Conservation (phyloP, 2,888 invertebrate species). For the Amblyjoppa proteus region DNA sequence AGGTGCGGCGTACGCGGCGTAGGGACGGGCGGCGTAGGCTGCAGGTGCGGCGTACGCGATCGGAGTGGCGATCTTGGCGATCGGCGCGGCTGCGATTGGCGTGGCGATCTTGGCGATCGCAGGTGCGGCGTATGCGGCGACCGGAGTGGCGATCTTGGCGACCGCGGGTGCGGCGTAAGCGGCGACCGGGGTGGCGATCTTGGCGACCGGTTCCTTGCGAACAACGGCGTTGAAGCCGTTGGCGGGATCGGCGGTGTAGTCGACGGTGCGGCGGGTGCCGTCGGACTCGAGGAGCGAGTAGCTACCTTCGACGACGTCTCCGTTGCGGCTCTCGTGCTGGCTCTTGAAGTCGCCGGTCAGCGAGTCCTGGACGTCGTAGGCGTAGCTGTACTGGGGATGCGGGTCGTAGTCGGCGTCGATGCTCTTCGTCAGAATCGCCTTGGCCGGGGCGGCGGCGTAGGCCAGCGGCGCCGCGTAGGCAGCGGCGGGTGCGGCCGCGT, state of each 20-base stretch:
- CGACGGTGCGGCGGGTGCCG: slow-evolving; percentile 74
- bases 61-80: slow-evolving; percentile 49
- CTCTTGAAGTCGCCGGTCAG: slow-evolving; percentile 76
- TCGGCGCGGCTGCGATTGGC: slow-evolving; percentile 27
- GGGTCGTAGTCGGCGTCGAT: slow-evolving; percentile 76
- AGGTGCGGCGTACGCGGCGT: slow-evolving; percentile 83
- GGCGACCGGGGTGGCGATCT: slow-evolving; percentile 12
- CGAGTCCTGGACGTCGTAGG: slow-evolving; percentile 76
- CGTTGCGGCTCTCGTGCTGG: slow-evolving; percentile 76
- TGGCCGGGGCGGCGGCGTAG: slow-evolving; percentile 83
- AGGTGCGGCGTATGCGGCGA: slow-evolving; percentile 56
- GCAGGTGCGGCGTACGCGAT: slow-evolving; percentile 56
- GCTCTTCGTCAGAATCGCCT: slow-evolving; percentile 73
- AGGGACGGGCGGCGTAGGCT: slow-evolving; percentile 16
- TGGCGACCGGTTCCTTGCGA: slow-evolving; percentile 80
- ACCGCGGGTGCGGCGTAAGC: slow-evolving; percentile 41
- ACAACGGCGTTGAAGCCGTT: slow-evolving; percentile 79
- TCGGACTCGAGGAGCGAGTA: slow-evolving; percentile 76
- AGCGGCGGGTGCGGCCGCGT: slow-evolving; percentile 73
- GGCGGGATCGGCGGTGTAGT: slow-evolving; percentile 75
- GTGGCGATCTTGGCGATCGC: slow-evolving; percentile 15
- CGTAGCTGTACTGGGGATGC: slow-evolving; percentile 77
- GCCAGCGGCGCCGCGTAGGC: slow-evolving; percentile 88
- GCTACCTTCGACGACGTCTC: slow-evolving; percentile 76
- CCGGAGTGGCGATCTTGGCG: slow-evolving; percentile 48